Evolutionary conservation across 1,140 invertebrate genomes (phyloP).

Genomic region (Euwallacea fornicatus): DNA sequence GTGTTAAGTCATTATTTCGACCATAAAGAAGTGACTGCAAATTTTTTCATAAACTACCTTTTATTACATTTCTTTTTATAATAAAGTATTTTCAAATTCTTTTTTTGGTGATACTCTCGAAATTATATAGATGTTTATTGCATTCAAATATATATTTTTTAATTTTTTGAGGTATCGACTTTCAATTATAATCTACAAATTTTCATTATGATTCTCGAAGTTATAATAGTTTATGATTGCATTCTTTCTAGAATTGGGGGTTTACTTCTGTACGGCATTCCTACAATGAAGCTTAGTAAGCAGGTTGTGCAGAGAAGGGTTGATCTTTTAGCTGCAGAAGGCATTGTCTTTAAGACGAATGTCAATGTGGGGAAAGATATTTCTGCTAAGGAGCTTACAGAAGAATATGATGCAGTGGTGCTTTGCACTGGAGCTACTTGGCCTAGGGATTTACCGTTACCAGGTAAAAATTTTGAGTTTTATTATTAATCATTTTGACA

Average conservation of each 20-base stretch:
- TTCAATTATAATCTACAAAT: background rate
- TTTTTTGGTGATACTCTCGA: too few relatives aligned
- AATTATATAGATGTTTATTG: too few relatives aligned
- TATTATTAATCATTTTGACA: too few relatives aligned
- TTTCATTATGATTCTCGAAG: too few relatives aligned
- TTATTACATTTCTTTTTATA: too few relatives aligned
- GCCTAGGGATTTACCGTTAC: conserved; percentile 87
- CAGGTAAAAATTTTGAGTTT: conserved; percentile 57
- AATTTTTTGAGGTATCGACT: background rate
- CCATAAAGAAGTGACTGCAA: background rate
- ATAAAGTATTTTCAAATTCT: too few relatives aligned
- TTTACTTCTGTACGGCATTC: conserved; percentile 95
- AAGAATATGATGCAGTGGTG: conserved; percentile 83
- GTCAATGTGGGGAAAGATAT: conserved; percentile 92
- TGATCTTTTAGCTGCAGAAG: conserved; percentile 85
- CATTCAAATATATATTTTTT: too few relatives aligned
- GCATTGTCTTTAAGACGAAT: conserved; percentile 88
- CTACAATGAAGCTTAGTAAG: conserved; percentile 96
- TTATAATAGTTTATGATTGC: background rate
- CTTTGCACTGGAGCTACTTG: conserved; percentile 93
- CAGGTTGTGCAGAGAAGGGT: conserved; percentile 89
- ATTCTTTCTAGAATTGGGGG: conserved; percentile 50
- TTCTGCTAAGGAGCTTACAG: conserved; percentile 67
- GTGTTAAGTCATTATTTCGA: background rate
- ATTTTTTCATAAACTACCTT: background rate